These are phyloP conservation scores for Phycodurus eques DNA, from an alignment of 2,113 vertebrate genomes.

Conservation along the genomic window DNA sequence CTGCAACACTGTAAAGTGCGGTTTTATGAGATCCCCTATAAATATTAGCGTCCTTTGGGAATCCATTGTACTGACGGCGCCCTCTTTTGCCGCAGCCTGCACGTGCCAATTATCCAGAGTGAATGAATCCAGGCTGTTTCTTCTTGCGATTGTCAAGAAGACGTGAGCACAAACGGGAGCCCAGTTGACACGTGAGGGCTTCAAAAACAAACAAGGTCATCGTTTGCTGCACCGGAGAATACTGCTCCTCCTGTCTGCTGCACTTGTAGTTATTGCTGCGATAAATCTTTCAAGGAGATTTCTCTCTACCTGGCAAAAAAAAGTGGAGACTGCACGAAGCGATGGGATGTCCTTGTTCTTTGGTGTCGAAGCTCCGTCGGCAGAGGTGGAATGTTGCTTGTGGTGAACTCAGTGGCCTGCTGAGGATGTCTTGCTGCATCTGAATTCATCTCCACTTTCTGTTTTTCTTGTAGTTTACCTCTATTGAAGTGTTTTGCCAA, in stretches of 20 bases:
- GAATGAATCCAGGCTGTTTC: no score
- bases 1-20: neutral
- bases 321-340: slow-evolving; percentile 11
- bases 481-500: slow-evolving; percentile 48
- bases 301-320: neutral
- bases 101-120: no score
- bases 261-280: neutral
- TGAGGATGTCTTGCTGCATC: slow-evolving; percentile 25
- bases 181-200: neutral
- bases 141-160: neutral
- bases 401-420: slow-evolving; percentile 23
- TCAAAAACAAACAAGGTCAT: slow-evolving; percentile 7
- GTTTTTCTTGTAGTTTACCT: slow-evolving; percentile 36
- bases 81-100: no score
- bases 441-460: slow-evolving; percentile 18
- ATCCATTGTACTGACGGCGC: neutral
- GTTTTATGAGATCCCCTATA: neutral
- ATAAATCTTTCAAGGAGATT: neutral
- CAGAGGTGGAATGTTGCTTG: slow-evolving; percentile 9
- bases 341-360: slow-evolving; percentile 37
- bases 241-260: slow-evolving; percentile 8
- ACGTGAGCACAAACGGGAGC: neutral
- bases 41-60: neutral
- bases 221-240: neutral
- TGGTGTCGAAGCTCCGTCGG: slow-evolving; percentile 34